A percentile compares a stretch with the other conserved stretches of the same genome.
Evolutionary conservation across 2,888 invertebrate species (phyloP).

Genomic region (Drosophila lutescens): DNA sequence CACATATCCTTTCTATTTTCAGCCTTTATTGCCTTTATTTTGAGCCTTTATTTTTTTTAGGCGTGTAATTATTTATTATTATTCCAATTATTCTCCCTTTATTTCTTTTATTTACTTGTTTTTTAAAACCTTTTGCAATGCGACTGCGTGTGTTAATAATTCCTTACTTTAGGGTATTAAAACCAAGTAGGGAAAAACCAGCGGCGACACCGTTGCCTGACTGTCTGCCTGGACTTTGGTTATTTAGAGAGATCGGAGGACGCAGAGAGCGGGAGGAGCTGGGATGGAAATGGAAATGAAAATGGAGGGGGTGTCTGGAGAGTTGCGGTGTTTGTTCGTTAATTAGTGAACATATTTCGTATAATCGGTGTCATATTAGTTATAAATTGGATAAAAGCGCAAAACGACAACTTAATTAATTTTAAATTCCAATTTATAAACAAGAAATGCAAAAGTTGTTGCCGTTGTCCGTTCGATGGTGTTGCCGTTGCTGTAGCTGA

Average conservation of each 20-base stretch:
- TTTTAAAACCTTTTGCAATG: too few relatives aligned
- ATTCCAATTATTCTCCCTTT: too few relatives aligned
- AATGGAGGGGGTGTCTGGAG: constrained; percentile 9
- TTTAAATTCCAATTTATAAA: constrained; percentile 82
- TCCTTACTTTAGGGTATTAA: constrained; percentile 11
- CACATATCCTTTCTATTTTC: too few relatives aligned
- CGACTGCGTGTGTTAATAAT: too few relatives aligned
- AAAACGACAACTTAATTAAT: constrained; percentile 84
- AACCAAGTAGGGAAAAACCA: neutral
- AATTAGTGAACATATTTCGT: constrained; percentile 85
- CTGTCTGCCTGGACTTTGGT: constrained; percentile 62
- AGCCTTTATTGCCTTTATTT: too few relatives aligned
- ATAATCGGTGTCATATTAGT: constrained; percentile 85
- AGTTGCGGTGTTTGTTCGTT: constrained; percentile 82
- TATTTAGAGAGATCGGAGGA: constrained; percentile 39
- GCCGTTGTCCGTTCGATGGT: constrained; percentile 19
- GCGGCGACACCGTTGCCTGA: constrained; percentile 55
- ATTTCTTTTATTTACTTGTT: too few relatives aligned
- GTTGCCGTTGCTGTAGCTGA: neutral
- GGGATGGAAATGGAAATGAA: neutral
- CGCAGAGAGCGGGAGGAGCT: neutral
- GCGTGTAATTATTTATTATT: too few relatives aligned
- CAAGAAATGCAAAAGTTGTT: constrained; percentile 47
- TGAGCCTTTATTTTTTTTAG: too few relatives aligned
- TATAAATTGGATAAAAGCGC: constrained; percentile 84